Evolutionary conservation across 2,888 invertebrate species (phyloP).

Genomic region (Habrosyne pyritoides): DNA sequence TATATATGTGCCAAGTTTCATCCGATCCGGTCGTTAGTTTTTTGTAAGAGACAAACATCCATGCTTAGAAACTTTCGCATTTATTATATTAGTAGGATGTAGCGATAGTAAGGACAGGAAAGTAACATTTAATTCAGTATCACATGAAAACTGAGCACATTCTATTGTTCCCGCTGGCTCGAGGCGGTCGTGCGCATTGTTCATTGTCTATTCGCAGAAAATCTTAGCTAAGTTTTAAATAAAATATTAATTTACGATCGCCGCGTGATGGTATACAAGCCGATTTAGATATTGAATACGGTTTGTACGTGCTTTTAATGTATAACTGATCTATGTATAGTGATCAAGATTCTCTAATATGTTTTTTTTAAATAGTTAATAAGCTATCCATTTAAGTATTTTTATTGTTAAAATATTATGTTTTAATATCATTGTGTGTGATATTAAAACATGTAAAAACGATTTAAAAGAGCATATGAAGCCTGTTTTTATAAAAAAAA

Average conservation of each 20-base stretch:
- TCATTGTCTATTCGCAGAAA: conserved; percentile 67
- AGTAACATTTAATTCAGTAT: conserved; percentile 49
- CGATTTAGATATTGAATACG: conserved; percentile 35
- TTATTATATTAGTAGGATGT: no score
- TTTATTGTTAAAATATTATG: no score
- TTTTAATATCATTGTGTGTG: no score
- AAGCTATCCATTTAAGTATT: no score
- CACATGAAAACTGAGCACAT: conserved; percentile 49
- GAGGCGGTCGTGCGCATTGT: conserved; percentile 68
- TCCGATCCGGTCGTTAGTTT: no score
- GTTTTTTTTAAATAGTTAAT: no score
- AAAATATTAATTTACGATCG: conserved; percentile 15
- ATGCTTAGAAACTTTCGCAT: no score
- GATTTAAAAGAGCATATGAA: no score
- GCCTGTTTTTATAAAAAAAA: not conserved
- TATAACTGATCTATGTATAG: conserved; percentile 7
- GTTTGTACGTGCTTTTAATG: conserved; percentile 1
- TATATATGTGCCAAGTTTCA: no score
- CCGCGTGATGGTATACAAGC: conserved; percentile 29
- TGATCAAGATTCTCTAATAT: no score
- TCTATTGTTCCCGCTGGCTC: conserved; percentile 55
- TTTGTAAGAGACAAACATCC: no score
- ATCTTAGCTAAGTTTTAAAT: conserved; percentile 30
- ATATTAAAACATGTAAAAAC: no score
- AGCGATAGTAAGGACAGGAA: conserved; percentile 42